Evolutionary conservation across 2,888 invertebrate species (phyloP).

Genomic region (Yponomeuta cagnagella): DNA sequence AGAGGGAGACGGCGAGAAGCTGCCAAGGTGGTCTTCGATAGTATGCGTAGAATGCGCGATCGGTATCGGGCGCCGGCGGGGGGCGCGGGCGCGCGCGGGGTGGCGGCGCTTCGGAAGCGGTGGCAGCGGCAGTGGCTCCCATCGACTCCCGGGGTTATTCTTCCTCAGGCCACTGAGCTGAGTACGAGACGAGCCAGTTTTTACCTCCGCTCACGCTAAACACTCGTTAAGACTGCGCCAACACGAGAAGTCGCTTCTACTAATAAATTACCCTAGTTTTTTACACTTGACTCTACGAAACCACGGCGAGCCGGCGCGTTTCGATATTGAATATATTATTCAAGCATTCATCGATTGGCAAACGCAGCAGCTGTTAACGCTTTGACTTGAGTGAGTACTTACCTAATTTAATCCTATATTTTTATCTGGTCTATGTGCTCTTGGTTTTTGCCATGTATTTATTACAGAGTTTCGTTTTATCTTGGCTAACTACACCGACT

Average conservation of each 20-base stretch:
- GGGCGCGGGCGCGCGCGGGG: constrained; percentile 45
- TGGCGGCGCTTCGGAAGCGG: constrained; percentile 67
- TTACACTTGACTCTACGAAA: constrained; percentile 53
- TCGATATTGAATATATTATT: constrained; percentile 67
- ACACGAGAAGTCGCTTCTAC: constrained; percentile 77
- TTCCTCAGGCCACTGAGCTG: constrained; percentile 76
- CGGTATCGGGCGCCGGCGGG: constrained; percentile 69
- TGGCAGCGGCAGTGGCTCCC: constrained; percentile 58
- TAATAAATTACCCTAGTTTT: constrained; percentile 74
- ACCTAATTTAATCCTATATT: constrained; percentile 45
- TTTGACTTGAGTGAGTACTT: constrained; percentile 70
- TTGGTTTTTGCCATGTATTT: constrained; percentile 30
- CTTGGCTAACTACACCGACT: neutral
- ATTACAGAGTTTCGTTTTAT: neutral
- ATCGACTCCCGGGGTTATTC: constrained; percentile 77
- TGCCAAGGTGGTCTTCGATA: constrained; percentile 65
- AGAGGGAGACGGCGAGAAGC: constrained; percentile 63
- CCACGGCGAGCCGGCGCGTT: constrained; percentile 64
- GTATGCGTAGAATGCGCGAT: constrained; percentile 76
- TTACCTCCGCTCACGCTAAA: constrained; percentile 78
- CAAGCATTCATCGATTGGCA: constrained; percentile 64
- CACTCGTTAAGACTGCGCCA: constrained; percentile 78
- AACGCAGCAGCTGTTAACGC: constrained; percentile 64
- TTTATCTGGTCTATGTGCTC: constrained; percentile 50
- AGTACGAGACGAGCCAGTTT: constrained; percentile 77